These are phyloP conservation scores for Drosophila novamexicana DNA, from an alignment of 1,140 invertebrate genomes.

Conservation along the genomic window DNA sequence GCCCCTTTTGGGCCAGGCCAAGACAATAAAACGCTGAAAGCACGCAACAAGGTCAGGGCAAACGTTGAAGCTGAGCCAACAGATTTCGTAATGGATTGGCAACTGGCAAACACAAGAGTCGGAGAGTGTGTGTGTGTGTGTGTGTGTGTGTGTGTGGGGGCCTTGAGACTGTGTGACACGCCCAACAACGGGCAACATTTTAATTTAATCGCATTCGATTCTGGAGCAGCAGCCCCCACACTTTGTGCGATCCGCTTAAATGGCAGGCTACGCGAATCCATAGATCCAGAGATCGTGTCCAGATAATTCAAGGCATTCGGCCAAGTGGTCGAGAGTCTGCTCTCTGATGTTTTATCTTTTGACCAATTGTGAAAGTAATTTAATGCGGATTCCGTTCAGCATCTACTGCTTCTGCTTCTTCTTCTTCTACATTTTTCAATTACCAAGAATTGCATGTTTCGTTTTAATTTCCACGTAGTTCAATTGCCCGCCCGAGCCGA, in stretches of 20 bases:
- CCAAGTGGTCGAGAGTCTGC: constrained; percentile 8
- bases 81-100: constrained; percentile 42
- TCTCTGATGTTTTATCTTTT: constrained; percentile 51
- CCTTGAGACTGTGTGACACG: constrained; percentile 25
- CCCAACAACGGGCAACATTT: constrained; percentile 46
- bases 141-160: background rate
- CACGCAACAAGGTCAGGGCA: constrained; percentile 75
- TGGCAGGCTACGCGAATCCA: constrained; percentile 28
- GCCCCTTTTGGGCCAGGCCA: constrained; percentile 39
- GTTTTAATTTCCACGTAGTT: constrained; percentile 72
- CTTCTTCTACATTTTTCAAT: constrained; percentile 61
- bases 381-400: constrained; percentile 58
- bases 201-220: constrained; percentile 55
- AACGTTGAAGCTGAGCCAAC: constrained; percentile 9
- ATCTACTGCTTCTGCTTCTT: constrained; percentile 9
- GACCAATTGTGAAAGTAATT: constrained; percentile 82
- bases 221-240: constrained; percentile 35
- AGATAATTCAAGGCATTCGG: constrained; percentile 59
- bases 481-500: constrained; percentile 36
- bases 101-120: constrained; percentile 3
- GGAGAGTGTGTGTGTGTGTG: background rate
- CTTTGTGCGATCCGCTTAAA: constrained; percentile 36
- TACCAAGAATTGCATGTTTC: constrained; percentile 79
- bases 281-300: constrained; percentile 56
- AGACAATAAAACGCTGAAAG: constrained; percentile 42